phyloP scores from a whole-genome alignment of 1,140 invertebrate species.

The Bombus pyrosoma region DNA sequence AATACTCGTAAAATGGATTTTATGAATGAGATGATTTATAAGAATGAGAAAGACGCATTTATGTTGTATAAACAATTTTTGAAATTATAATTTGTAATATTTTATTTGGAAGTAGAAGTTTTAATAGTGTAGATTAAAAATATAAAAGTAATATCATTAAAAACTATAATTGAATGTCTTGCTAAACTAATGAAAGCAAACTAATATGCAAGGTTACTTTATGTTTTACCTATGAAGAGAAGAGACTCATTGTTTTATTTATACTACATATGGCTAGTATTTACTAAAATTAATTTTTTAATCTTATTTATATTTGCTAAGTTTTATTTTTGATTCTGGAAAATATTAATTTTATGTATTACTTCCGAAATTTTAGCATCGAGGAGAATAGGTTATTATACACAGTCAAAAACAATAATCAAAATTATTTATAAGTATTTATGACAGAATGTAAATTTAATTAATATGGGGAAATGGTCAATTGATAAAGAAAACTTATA shows the following conservation, averaged over 20 bases:
- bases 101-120: neutral
- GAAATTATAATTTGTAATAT: neutral
- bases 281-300: neutral
- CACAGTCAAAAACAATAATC: slow-evolving; percentile 34
- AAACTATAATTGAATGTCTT: neutral
- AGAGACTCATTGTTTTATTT: neutral
- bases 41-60: neutral
- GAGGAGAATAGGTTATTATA: neutral
- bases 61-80: neutral
- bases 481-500: neutral
- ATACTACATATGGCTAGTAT: neutral
- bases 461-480: neutral
- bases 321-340: neutral
- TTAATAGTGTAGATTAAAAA: neutral
- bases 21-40: too few relatives aligned
- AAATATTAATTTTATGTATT: slow-evolving; percentile 3
- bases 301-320: neutral
- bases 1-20: slow-evolving; percentile 21
- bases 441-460: slow-evolving; percentile 8
- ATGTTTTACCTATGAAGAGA: neutral
- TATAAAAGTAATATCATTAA: neutral
- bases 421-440: slow-evolving; percentile 39
- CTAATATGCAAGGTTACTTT: neutral
- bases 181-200: neutral
- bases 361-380: neutral